Percentiles rank a stretch among this genome's conserved stretches.
phyloP scores from a whole-genome alignment of 2,797 vertebrate genomes.

The Distichodus sexfasciatus region DNA sequence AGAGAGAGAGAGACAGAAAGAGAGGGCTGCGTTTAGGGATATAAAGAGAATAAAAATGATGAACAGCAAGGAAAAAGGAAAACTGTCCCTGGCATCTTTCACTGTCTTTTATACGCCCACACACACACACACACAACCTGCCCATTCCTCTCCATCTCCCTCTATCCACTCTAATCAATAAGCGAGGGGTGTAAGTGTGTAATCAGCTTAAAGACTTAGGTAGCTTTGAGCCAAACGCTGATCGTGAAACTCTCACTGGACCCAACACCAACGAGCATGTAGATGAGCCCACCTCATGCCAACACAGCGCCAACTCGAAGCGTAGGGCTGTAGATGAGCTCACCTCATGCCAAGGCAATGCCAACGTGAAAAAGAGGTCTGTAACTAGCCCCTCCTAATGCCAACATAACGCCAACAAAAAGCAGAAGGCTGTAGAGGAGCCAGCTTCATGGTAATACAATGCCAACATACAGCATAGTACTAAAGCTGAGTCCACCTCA shows the following conservation, averaged over 20 bases:
- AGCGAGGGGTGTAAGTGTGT: conserved; percentile 2
- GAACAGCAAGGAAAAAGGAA: neutral
- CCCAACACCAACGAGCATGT: too few species aligned
- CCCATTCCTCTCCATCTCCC: neutral
- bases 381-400: too few species aligned
- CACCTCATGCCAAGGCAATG: neutral
- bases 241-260: neutral
- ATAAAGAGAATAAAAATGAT: neutral
- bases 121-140: neutral
- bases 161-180: conserved; percentile 35
- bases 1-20: neutral
- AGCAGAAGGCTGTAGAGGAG: too few species aligned
- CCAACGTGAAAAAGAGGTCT: neutral
- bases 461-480: too few species aligned
- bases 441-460: too few species aligned
- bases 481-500: too few species aligned
- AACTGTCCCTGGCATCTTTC: neutral
- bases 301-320: conserved; percentile 30
- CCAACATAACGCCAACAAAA: conserved; percentile 11
- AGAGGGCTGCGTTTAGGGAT: neutral
- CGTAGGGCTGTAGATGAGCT: conserved; percentile 51
- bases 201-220: conserved; percentile 35
- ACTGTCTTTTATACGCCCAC: neutral
- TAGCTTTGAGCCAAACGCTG: conserved; percentile 23
- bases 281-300: too few species aligned